Evolutionary conservation across 2,888 invertebrate species (phyloP).

Genomic region (Agapostemon virescens): DNA sequence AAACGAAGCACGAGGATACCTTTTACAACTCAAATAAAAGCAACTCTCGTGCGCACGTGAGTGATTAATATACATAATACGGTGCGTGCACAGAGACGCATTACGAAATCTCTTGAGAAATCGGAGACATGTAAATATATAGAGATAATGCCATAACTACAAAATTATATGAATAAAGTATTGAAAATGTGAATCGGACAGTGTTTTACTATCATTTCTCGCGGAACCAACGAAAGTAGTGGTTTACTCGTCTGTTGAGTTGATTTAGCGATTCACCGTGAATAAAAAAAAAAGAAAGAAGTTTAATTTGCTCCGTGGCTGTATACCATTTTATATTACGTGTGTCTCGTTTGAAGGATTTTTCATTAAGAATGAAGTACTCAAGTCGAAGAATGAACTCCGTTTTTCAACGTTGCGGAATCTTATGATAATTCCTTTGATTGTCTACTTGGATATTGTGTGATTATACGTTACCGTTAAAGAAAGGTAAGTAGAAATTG

Average conservation of each 20-base stretch:
- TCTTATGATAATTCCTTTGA: too few species aligned
- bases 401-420: not conserved
- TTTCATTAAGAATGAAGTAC: not conserved
- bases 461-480: not conserved
- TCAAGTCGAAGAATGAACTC: not conserved
- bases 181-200: constrained; percentile 56
- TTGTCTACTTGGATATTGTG: not conserved
- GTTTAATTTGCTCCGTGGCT: too few species aligned
- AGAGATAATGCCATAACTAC: constrained; percentile 71
- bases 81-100: constrained; percentile 62
- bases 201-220: constrained; percentile 1
- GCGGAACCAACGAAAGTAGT: not conserved
- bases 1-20: constrained; percentile 34
- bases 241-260: not conserved
- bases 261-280: not conserved
- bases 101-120: constrained; percentile 61
- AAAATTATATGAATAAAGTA: constrained; percentile 75
- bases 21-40: constrained; percentile 43
- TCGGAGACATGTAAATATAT: constrained; percentile 71
- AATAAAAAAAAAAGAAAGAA: too few species aligned
- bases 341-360: not conserved
- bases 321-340: not conserved
- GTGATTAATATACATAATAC: constrained; percentile 20
- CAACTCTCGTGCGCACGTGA: constrained; percentile 29
- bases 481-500: not conserved